phyloP scores from a whole-genome alignment of 2,888 invertebrate genomes.

The Pristionchus mayeri region DNA sequence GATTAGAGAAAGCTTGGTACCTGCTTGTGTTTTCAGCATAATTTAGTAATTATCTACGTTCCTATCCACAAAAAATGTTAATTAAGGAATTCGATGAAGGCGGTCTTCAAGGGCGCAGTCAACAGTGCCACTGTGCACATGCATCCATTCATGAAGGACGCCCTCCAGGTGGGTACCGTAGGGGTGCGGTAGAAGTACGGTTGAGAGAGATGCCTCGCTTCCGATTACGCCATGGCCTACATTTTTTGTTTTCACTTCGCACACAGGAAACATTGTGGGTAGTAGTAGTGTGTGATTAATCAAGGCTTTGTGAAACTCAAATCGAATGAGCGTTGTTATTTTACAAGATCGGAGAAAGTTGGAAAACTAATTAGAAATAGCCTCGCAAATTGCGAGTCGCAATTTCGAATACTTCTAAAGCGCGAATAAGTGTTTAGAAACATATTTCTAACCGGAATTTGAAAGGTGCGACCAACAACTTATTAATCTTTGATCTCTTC shows the following conservation, averaged over 20 bases:
- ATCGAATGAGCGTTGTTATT: neutral
- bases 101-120: conserved; percentile 23
- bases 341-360: neutral
- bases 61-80: no score
- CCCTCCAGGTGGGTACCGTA: neutral
- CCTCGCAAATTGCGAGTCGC: no score
- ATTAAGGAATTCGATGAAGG: neutral
- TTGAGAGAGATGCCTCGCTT: neutral
- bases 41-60: no score
- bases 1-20: no score
- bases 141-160: neutral
- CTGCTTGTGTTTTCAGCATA: no score
- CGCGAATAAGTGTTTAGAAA: no score
- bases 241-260: neutral
- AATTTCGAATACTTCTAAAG: no score
- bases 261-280: neutral
- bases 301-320: no score
- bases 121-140: conserved; percentile 11
- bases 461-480: no score
- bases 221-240: neutral
- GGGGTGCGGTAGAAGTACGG: neutral
- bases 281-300: neutral
- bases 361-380: no score
- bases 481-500: neutral
- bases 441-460: no score